A percentile compares a stretch with the other conserved stretches of the same genome.
phyloP scores from a whole-genome alignment of 2,113 vertebrate species.

The Bos indicus region DNA sequence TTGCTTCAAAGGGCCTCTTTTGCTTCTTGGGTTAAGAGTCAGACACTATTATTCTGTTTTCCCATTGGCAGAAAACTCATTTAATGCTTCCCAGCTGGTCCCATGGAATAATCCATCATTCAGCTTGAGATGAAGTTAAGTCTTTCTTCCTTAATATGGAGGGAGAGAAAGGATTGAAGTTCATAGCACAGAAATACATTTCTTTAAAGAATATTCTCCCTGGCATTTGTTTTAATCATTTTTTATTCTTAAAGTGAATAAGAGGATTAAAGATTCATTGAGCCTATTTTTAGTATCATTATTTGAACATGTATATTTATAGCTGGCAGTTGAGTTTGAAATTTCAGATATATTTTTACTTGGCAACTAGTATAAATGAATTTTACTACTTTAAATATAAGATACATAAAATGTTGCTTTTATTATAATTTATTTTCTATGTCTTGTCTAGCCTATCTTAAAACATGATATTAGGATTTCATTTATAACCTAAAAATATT shows the following conservation, averaged over 20 bases:
- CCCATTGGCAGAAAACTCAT: neutral
- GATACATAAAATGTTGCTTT: neutral
- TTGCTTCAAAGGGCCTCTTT: neutral
- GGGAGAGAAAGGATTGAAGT: neutral
- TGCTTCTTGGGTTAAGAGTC: neutral
- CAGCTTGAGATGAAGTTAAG: neutral
- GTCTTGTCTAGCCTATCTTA: neutral
- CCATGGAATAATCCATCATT: neutral
- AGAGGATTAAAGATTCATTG: neutral
- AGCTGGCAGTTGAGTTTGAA: neutral
- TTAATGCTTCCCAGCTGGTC: neutral
- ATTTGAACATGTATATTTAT: neutral
- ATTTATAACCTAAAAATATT: neutral
- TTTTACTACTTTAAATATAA: neutral
- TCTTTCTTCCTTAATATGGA: neutral
- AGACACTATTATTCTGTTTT: neutral
- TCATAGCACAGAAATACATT: neutral
- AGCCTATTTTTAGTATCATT: neutral
- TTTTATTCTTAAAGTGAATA: neutral
- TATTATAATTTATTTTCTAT: neutral
- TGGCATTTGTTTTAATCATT: neutral
- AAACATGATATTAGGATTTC: neutral
- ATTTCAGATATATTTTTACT: neutral
- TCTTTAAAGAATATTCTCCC: neutral
- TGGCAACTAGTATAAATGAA: neutral